phyloP scores from a whole-genome alignment of 2,113 vertebrate genomes.

The Parotia lawesii region DNA sequence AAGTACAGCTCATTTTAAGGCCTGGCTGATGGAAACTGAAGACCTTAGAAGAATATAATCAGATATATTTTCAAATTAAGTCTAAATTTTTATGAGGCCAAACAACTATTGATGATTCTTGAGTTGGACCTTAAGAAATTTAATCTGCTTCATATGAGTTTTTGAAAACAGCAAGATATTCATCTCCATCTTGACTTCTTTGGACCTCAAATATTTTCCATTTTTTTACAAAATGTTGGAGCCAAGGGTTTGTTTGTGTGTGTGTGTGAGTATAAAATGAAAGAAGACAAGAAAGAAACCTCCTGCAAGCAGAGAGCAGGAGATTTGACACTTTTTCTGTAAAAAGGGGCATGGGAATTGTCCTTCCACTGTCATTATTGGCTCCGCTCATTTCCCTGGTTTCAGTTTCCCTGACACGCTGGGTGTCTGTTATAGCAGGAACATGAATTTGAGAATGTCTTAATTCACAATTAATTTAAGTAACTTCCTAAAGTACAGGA shows the following conservation, averaged over 20 bases:
- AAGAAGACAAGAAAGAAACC: neutral
- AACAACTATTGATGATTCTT: neutral
- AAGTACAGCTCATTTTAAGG: neutral
- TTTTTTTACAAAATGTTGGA: neutral
- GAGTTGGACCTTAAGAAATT: neutral
- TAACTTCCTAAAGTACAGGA: neutral
- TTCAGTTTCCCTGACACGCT: neutral
- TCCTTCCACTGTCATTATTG: neutral
- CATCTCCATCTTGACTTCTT: neutral
- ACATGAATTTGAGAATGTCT: neutral
- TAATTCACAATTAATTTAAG: neutral
- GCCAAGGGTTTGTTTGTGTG: accelerated
- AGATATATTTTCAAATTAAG: neutral
- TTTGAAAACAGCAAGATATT: neutral
- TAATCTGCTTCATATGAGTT: neutral
- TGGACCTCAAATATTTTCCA: neutral
- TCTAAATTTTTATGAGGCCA: neutral
- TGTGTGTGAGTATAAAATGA: neutral
- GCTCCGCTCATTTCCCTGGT: neutral
- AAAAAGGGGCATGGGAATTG: neutral
- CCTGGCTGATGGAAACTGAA: neutral
- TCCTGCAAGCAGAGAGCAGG: neutral
- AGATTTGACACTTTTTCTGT: neutral
- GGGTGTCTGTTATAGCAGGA: neutral
- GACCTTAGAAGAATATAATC: neutral